These are phyloP conservation scores for Zootoca vivipara DNA, from an alignment of 2,113 vertebrate genomes.

Conservation along the genomic window DNA sequence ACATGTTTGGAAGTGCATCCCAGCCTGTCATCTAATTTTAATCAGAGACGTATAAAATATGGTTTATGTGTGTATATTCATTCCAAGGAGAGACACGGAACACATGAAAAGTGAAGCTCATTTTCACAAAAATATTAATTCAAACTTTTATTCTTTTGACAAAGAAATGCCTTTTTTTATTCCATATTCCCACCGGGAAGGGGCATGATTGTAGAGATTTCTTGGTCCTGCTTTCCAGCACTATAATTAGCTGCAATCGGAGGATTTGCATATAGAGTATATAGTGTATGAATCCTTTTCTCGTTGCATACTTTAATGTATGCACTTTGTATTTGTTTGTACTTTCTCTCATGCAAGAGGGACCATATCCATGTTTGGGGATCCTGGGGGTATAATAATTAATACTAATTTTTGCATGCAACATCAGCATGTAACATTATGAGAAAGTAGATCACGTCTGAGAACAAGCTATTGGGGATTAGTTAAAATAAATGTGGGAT, in stretches of 20 bases:
- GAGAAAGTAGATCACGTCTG: conserved; percentile 5
- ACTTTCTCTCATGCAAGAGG: conserved; percentile 15
- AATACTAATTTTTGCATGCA: conserved; percentile 33
- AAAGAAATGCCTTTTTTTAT: conserved; percentile 72
- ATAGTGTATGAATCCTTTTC: conserved; percentile 29
- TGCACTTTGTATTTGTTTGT: conserved; percentile 38
- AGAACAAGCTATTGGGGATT: conserved; percentile 4
- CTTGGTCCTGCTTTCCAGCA: conserved; percentile 69
- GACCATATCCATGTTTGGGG: conserved; percentile 16
- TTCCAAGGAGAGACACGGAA: not conserved
- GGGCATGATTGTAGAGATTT: conserved; percentile 65
- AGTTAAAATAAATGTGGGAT: conserved; percentile 11
- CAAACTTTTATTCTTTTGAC: conserved; percentile 63
- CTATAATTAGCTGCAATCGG: conserved; percentile 70
- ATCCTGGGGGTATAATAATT: conserved; percentile 38
- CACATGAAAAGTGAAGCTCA: conserved; percentile 73
- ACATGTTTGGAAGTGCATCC: conserved; percentile 74
- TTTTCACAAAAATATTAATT: conserved; percentile 77
- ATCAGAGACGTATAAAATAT: conserved; percentile 80
- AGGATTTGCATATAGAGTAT: conserved; percentile 62
- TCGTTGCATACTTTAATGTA: not conserved
- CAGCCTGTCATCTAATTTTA: conserved; percentile 81
- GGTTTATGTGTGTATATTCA: conserved; percentile 49
- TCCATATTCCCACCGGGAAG: conserved; percentile 65
- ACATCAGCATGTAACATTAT: conserved; percentile 29